Evolutionary conservation across 2,797 vertebrate genomes (phyloP).

Genomic region (Sardinella longiceps): DNA sequence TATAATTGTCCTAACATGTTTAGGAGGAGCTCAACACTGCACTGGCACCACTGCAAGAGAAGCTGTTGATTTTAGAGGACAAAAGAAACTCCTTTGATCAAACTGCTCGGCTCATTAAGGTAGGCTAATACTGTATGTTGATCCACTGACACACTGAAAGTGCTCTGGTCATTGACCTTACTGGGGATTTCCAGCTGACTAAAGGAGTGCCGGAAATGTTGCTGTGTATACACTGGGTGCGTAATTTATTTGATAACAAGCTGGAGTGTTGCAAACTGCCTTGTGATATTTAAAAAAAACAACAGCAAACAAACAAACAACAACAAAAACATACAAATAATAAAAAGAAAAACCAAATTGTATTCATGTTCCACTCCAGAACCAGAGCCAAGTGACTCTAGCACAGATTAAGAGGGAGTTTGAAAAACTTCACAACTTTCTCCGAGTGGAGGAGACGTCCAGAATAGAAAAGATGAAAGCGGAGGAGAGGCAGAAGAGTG

Average conservation of each 20-base stretch:
- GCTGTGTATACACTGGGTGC: not conserved
- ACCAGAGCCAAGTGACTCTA: slow-evolving; percentile 2
- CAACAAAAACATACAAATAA: not conserved
- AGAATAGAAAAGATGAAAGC: not conserved
- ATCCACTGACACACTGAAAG: not conserved
- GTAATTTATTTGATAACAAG: not conserved
- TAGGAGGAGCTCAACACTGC: slow-evolving; percentile 29
- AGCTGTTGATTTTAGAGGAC: slow-evolving; percentile 22
- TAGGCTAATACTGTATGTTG: slow-evolving; percentile 13
- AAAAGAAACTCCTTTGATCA: not conserved
- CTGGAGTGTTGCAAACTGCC: not conserved
- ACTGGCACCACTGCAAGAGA: slow-evolving; percentile 3
- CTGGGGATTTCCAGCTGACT: too few relatives aligned
- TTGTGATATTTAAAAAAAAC: not conserved
- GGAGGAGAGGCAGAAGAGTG: slow-evolving; percentile 22
- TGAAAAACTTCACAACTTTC: slow-evolving; percentile 23
- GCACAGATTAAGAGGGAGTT: slow-evolving; percentile 3
- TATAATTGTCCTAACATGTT: not conserved
- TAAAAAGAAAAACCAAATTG: not conserved
- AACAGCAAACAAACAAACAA: too few relatives aligned
- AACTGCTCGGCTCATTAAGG: slow-evolving; percentile 28
- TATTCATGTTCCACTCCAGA: not conserved
- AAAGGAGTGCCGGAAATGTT: too few relatives aligned
- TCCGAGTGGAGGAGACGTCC: not conserved
- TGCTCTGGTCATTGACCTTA: too few relatives aligned